Evolutionary conservation across 2,113 vertebrate species (phyloP).

Genomic region (Cromileptes altivelis): DNA sequence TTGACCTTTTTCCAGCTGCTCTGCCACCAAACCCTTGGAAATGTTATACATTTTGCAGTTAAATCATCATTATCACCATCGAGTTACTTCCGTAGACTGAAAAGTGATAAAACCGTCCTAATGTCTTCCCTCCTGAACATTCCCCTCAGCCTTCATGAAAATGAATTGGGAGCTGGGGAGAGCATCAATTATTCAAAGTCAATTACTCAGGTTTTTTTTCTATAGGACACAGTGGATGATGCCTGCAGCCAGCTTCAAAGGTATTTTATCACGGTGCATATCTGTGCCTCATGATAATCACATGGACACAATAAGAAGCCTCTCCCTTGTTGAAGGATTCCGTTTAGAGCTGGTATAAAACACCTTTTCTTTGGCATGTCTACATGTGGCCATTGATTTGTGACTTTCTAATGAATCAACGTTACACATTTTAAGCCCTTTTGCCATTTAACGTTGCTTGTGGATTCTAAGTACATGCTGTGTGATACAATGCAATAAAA

Average conservation of each 20-base stretch:
- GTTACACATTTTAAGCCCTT: slow-evolving; percentile 1
- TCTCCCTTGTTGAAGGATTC: not conserved
- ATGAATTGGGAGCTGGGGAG: slow-evolving; percentile 41
- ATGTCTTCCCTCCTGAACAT: slow-evolving; percentile 24
- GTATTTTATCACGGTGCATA: slow-evolving; percentile 36
- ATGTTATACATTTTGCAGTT: not conserved
- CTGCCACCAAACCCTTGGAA: not conserved
- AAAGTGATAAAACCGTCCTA: slow-evolving; percentile 25
- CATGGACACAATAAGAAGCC: not conserved
- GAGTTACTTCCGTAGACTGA: not conserved
- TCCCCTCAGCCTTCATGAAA: slow-evolving; percentile 24
- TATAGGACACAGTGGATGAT: slow-evolving; percentile 22
- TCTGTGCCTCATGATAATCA: slow-evolving; percentile 10
- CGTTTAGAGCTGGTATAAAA: not conserved
- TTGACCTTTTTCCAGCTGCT: not conserved
- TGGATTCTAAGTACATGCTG: not conserved
- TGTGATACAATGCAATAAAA: not conserved
- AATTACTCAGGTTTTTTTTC: slow-evolving; percentile 69
- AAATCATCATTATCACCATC: slow-evolving; percentile 15
- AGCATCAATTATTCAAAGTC: slow-evolving; percentile 76
- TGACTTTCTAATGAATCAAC: not conserved
- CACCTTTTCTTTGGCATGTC: not conserved
- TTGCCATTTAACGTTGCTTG: not conserved
- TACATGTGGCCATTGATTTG: not conserved
- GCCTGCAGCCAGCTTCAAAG: slow-evolving; percentile 16